Base-by-base conservation (phyloP, 2,888 invertebrate genomes). In the Lacanobia oleracea region DNA sequence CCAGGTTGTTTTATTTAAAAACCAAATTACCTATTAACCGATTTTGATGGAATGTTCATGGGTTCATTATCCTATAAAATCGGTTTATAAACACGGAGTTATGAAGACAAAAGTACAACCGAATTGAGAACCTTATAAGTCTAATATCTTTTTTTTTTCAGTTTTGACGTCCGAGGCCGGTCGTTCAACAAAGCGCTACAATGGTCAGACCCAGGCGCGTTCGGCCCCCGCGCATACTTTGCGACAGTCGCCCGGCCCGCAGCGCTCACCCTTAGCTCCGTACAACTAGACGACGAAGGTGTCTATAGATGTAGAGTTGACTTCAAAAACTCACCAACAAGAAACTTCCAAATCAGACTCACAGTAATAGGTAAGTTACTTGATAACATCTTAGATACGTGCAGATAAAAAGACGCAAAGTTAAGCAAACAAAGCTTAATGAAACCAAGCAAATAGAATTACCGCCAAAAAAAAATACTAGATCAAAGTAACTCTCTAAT, bases 231-330 rank as follows among this genome's bases (percentile, higher is more conserved):
- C 73, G 98, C 98, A 8, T 98, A 98, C 93, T 98, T 98, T 93
- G 97, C 98, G 40, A 97, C 98, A 7, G 97, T 98, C 65, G 97
- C 98, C 16, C 97, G 97, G 80, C 98, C 98, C 61, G 98, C 98
- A 27, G 97, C 98, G 21, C 95, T 98, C 71, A 98, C 98, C 53
- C 97, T 99, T 75, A 98, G 98, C 89, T 98, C 98, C 72, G 98
- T 99, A 68, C 98, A 98, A 89, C 95, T 98, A 84, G 98, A 98
- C 88, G 99, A 99, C 88, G 98, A 98, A 91, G 98, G 98, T 61
- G 96, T 96, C 72, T 99, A 99, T 94, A 96, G 98, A 85, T 99
- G 99, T 93, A 96, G 99, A 79, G 98, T 99, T 48, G 98, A 99
- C 94, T 99, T 98, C 94, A 97, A 98, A 88, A 98, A 98, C 90